Conservation (phyloP, 2,113 vertebrate species). For the Nibea albiflora region DNA sequence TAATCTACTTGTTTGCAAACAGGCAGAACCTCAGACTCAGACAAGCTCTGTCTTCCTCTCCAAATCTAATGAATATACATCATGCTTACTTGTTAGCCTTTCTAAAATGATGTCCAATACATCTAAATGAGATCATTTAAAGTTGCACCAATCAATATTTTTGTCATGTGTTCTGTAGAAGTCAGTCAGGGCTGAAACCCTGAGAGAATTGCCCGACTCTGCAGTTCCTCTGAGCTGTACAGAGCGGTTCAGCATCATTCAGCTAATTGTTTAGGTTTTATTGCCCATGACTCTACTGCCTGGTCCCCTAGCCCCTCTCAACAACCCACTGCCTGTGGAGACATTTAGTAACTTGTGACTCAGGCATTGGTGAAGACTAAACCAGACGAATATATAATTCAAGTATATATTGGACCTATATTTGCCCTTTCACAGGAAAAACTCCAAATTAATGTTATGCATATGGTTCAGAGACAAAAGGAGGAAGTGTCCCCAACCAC, state of each 20-base stretch:
- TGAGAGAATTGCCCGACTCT: background rate
- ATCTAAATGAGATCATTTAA: too few species aligned
- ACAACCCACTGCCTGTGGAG: too few species aligned
- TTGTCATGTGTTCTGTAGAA: background rate
- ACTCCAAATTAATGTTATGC: too few species aligned
- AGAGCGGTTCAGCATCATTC: background rate
- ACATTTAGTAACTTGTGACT: too few species aligned
- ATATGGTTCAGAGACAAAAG: too few species aligned
- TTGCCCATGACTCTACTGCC: background rate
- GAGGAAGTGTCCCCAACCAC: too few species aligned
- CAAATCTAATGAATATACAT: background rate
- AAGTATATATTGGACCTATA: too few species aligned
- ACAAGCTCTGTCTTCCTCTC: background rate
- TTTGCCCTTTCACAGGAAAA: too few species aligned
- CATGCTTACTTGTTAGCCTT: background rate
- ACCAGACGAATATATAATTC: too few species aligned
- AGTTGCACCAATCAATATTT: too few species aligned
- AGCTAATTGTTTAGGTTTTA: background rate
- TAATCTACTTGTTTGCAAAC: conserved; percentile 34
- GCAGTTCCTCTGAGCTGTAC: background rate
- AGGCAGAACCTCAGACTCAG: background rate
- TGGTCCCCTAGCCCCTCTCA: background rate
- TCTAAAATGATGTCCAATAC: too few species aligned
- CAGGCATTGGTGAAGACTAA: too few species aligned
- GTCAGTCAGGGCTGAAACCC: background rate